These are phyloP conservation scores for Bellardia bayeri DNA, from an alignment of 2,888 invertebrate genomes.

Conservation along the genomic window DNA sequence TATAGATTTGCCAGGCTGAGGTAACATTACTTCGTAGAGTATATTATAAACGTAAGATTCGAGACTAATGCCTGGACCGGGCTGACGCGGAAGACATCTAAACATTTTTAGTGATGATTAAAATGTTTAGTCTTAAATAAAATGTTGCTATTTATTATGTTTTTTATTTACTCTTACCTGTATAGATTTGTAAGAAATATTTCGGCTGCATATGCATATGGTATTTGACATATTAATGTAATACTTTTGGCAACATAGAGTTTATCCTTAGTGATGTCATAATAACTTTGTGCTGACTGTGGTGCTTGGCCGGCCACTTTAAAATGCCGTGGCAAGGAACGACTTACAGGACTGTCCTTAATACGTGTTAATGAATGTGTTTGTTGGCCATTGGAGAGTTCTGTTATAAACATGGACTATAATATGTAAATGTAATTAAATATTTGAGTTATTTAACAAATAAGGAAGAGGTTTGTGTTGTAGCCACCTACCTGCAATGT, in stretches of 20 bases:
- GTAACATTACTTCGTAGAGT: slow-evolving; percentile 96
- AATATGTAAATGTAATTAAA: slow-evolving; percentile 55
- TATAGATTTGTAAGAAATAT: slow-evolving; percentile 94
- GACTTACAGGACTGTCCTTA: slow-evolving; percentile 89
- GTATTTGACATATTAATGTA: slow-evolving; percentile 95
- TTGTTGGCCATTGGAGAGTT: slow-evolving; percentile 92
- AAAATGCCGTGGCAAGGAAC: slow-evolving; percentile 95
- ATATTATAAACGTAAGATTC: slow-evolving; percentile 98
- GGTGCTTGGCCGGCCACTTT: slow-evolving; percentile 91
- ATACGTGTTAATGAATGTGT: slow-evolving; percentile 87
- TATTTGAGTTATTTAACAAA: slow-evolving; percentile 15
- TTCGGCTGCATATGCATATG: slow-evolving; percentile 94
- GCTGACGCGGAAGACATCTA: slow-evolving; percentile 91
- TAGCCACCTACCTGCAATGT: slow-evolving; percentile 90
- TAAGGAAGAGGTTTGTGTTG: background rate
- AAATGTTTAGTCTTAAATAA: background rate
- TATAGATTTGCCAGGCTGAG: slow-evolving; percentile 94
- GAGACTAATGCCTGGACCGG: slow-evolving; percentile 91
- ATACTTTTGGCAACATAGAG: slow-evolving; percentile 98
- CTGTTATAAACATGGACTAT: slow-evolving; percentile 95
- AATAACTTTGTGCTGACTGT: slow-evolving; percentile 92
- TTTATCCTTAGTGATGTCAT: slow-evolving; percentile 96
- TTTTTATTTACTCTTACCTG: slow-evolving; percentile 86
- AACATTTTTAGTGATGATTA: slow-evolving; percentile 37
- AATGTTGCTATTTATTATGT: background rate